phyloP scores from a whole-genome alignment of 2,888 invertebrate genomes.

The Chrysolina haemoptera region DNA sequence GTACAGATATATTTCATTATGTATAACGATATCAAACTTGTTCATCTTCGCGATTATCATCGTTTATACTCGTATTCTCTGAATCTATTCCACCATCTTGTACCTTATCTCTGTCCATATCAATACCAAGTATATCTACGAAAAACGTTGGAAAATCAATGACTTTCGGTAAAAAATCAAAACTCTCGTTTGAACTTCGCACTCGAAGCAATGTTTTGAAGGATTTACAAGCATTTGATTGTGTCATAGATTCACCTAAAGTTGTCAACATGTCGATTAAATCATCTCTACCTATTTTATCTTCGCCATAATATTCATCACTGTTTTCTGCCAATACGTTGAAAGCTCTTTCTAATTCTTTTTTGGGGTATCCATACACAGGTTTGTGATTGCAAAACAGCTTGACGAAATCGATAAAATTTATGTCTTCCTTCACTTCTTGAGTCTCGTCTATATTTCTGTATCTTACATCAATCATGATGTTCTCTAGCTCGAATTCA shows the following conservation, averaged over 20 bases:
- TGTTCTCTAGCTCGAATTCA: slow-evolving; percentile 80
- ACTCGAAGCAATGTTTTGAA: slow-evolving; percentile 58
- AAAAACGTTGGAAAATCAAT: slow-evolving; percentile 65
- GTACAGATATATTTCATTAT: too few relatives aligned
- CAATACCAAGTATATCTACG: slow-evolving; percentile 72
- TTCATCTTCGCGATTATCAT: background rate
- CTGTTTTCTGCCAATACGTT: slow-evolving; percentile 58
- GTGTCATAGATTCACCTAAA: slow-evolving; percentile 58
- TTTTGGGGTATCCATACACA: slow-evolving; percentile 72
- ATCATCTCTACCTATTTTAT: slow-evolving; percentile 50
- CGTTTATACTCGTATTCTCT: background rate
- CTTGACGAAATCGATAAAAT: slow-evolving; percentile 78
- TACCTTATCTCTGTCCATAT: slow-evolving; percentile 61
- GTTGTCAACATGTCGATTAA: slow-evolving; percentile 57
- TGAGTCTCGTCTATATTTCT: slow-evolving; percentile 71
- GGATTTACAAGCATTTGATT: slow-evolving; percentile 54
- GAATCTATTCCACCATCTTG: slow-evolving; percentile 36
- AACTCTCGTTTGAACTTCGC: slow-evolving; percentile 48
- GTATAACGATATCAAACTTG: too few relatives aligned
- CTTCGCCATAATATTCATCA: slow-evolving; percentile 45
- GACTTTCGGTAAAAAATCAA: slow-evolving; percentile 58
- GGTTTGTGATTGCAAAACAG: slow-evolving; percentile 80
- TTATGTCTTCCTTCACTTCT: slow-evolving; percentile 72
- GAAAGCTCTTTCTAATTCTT: slow-evolving; percentile 71
- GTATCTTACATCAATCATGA: slow-evolving; percentile 75